Base-by-base conservation (phyloP, 2,888 invertebrate genomes). In the Apodemia duryi region DNA sequence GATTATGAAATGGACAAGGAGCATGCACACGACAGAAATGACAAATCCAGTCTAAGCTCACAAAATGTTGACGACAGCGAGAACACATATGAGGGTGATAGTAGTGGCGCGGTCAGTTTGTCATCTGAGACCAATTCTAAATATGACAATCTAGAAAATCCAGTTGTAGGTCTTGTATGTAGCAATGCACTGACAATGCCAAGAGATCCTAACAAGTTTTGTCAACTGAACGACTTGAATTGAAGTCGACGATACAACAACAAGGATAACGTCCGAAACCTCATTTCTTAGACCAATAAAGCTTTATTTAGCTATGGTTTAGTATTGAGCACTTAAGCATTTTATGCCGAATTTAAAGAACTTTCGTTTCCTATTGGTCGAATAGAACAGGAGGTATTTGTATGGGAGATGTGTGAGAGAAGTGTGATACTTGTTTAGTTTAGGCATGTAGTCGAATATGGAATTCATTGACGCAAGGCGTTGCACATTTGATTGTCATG, bases 101-200 rank as follows among this genome's bases (percentile, higher is more conserved):
- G 91, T 78, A 89, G 90, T 64, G 91, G 91, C 0, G 89, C 92
- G 0, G 91, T 91, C 63, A 91, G 91, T 65, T 77, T 92, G 57
- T 88, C 90, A 0, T 92, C 92, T 0, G 91, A 92, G 64, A 87
- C 88, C 0, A 91, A 91, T 72, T 92, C 91, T 10, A 91, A 89
- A 63, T 91, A 87, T 65, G 91, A 91, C 35, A 89, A 89, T 63
- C 78, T 91, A 0, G 91, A 92, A 70, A 92, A 92, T 69, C 92
- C 92, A 0, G 92, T 92, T 0, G 92, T 92, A 0, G 92, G 92
- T 0, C 79, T 92, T 0, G 77, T 91, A 1, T 77, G 82, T 64
- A 89, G 83, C 74, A 89, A 85, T 70, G 84, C 75, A 1, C 77
- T 91, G 11, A 74, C 84, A 0, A 72, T 88, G 66, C 76, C 82